Evolutionary conservation across 2,888 invertebrate genomes (phyloP), one percentile per base, ranked within the genome.

Genomic region (Thumatha senex): DNA sequence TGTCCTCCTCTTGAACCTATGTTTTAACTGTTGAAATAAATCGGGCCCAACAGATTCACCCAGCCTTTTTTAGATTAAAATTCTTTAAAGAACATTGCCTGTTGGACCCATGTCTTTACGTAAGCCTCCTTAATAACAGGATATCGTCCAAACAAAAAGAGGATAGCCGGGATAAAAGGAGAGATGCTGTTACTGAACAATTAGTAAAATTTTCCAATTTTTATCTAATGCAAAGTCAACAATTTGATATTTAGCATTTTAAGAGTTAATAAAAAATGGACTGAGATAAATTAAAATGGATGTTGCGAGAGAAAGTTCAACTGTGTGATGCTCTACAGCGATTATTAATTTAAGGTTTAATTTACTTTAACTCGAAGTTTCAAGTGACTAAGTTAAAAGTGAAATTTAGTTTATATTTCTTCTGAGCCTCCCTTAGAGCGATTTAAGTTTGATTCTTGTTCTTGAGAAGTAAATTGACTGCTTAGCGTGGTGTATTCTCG

Each of bases 331-430:
- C 63, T 63, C 11, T 10, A 8, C 11, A 64, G 58, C 63, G 64
- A 63, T 77, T 67, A 75, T 72, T 74, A 72, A 74, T 70, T 76
- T 66, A 66, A 56, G 58, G 63, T 68, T 56, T 33, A 39, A 39
- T 51, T 49, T 29, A 45, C 44, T 40, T 49, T 2, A 59, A 58
- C 55, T 58, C 56, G 47, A 58, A 77, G 66, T 70, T 74, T 69
- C 64, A 72, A 76, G 68, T 68, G 68, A 74, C 62, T 70, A 65
- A 71, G 66, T 76, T 71, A 63, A 70, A 70, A 71, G 70, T 63
- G 59, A 66, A 72, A 74, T 72, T 68, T 64, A 74, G 71, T 73
- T 70, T 58, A 63, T 60, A 57, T 63, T 71, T 51, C 54, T 58
- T 56, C 43, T 44, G 48, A 40, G 38, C 47, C 46, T 56, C 48